Conservation (phyloP, 2,888 invertebrate species). For the Fissipunctia ypsillon region DNA sequence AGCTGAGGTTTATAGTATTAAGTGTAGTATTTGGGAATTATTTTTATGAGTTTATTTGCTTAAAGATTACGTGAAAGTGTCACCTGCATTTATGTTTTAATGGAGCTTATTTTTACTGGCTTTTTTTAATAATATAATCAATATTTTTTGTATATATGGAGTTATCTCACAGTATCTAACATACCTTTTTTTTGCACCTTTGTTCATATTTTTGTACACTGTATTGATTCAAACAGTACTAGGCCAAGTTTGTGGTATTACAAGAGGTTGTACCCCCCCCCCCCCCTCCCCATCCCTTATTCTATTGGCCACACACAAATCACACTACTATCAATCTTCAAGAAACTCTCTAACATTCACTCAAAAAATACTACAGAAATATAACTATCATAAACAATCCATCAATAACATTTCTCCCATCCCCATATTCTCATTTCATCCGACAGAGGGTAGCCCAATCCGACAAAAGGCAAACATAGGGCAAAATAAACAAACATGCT, state of each 20-base stretch:
- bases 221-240: background rate
- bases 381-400: constrained; percentile 24
- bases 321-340: constrained; percentile 24
- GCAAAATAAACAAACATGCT: constrained; percentile 70
- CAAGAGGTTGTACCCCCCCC: no score
- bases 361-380: background rate
- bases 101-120: background rate
- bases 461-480: constrained; percentile 56
- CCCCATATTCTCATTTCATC: constrained; percentile 34
- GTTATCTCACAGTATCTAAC: no score
- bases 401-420: constrained; percentile 30
- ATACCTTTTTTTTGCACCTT: no score
- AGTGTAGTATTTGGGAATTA: constrained; percentile 47
- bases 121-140: background rate
- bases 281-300: no score
- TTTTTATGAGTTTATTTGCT: constrained; percentile 62
- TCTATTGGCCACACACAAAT: no score
- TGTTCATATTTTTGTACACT: background rate
- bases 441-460: constrained; percentile 26
- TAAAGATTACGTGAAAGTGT: constrained; percentile 34
- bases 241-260: background rate
- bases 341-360: constrained; percentile 1
- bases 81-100: constrained; percentile 18
- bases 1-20: constrained; percentile 55
- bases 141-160: background rate